A percentile compares a stretch with the other conserved stretches of the same genome.
These are phyloP conservation scores for Popillia japonica DNA, from an alignment of 1,140 invertebrate species.

Conservation along the genomic window DNA sequence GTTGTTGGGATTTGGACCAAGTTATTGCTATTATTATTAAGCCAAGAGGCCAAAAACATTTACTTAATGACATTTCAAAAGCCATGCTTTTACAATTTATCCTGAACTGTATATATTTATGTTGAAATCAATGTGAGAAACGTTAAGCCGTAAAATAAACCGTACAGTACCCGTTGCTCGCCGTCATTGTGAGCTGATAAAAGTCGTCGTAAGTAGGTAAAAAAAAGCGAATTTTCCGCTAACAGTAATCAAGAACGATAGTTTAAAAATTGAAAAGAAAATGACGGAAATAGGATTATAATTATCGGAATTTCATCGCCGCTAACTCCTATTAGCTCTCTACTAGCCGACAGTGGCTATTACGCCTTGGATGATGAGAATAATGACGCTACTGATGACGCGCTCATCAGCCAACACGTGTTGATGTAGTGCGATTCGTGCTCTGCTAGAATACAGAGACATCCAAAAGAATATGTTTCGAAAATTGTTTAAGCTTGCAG, in stretches of 20 bases:
- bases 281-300: slow-evolving; percentile 21
- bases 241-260: not conserved
- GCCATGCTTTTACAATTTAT: too few relatives aligned
- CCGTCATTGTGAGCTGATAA: not conserved
- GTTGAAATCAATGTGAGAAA: not conserved
- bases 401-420: not conserved
- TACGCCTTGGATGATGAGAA: not conserved
- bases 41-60: too few relatives aligned
- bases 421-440: not conserved
- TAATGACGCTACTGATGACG: slow-evolving; percentile 37
- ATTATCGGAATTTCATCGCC: slow-evolving; percentile 28
- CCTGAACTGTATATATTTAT: not conserved
- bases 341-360: not conserved
- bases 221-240: slow-evolving; percentile 46
- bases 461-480: too few relatives aligned
- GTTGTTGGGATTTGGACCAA: too few relatives aligned
- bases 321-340: not conserved
- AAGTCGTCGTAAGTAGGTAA: not conserved
- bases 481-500: too few relatives aligned
- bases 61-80: too few relatives aligned
- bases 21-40: too few relatives aligned
- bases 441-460: too few relatives aligned
- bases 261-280: slow-evolving; percentile 25
- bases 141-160: not conserved
- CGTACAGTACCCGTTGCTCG: not conserved